A percentile compares a stretch with the other conserved stretches of the same genome.
Evolutionary conservation across 1,140 invertebrate species (phyloP).

Genomic region (Drosophila nasuta): DNA sequence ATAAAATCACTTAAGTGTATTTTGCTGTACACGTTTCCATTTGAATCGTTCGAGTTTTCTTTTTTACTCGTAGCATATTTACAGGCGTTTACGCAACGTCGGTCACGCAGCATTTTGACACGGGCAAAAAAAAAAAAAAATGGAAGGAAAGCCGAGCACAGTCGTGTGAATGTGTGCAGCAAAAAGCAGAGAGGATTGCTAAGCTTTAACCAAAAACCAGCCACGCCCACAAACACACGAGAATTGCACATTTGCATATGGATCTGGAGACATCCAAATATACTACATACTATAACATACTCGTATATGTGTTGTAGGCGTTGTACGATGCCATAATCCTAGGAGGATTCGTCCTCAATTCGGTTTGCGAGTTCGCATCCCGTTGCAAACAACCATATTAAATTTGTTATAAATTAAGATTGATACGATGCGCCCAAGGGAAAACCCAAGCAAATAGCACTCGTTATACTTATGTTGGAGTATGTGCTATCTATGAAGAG

Average conservation of each 20-base stretch:
- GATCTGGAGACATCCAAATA: slow-evolving; percentile 11
- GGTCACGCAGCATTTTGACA: slow-evolving; percentile 31
- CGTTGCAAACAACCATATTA: slow-evolving; percentile 59
- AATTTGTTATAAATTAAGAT: slow-evolving; percentile 81
- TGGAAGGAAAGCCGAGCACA: slow-evolving; percentile 1
- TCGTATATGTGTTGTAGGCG: slow-evolving; percentile 37
- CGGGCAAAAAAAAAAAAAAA: slow-evolving; percentile 26
- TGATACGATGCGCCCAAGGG: slow-evolving; percentile 66
- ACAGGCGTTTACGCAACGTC: slow-evolving; percentile 46
- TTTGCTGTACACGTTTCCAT: slow-evolving; percentile 52
- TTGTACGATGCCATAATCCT: slow-evolving; percentile 41
- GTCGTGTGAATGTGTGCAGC: slow-evolving; percentile 19
- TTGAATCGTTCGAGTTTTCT: slow-evolving; percentile 5
- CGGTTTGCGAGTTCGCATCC: slow-evolving; percentile 1
- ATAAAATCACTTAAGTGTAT: slow-evolving; percentile 78
- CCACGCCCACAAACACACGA: slow-evolving; percentile 17
- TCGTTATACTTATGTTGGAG: not conserved
- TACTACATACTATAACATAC: too few relatives aligned
- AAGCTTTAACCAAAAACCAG: slow-evolving; percentile 24
- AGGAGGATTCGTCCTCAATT: slow-evolving; percentile 46
- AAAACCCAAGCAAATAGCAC: slow-evolving; percentile 8
- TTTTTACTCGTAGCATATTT: slow-evolving; percentile 59
- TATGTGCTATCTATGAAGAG: not conserved
- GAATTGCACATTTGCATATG: slow-evolving; percentile 61
- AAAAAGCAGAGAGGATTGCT: slow-evolving; percentile 34